A percentile compares a stretch with the other conserved stretches of the same genome.
Evolutionary conservation across 2,888 invertebrate genomes (phyloP).

Genomic region (Orchestes rusci): DNA sequence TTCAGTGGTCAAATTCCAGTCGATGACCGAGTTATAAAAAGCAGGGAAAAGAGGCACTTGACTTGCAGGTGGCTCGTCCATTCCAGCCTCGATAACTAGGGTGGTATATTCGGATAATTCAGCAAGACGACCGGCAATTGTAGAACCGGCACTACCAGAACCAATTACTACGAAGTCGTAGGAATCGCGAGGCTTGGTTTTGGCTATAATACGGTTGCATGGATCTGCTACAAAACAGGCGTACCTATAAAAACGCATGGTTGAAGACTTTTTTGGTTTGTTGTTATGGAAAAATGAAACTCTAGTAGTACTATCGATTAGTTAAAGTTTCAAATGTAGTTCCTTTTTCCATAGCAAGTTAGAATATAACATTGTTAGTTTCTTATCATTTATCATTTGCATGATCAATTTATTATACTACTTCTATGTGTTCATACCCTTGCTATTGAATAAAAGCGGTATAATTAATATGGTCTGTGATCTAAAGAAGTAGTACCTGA

Average conservation of each 20-base stretch:
- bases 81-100: conserved; percentile 60
- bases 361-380: too few relatives aligned
- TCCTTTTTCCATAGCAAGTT: too few relatives aligned
- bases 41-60: conserved; percentile 10
- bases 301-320: too few relatives aligned
- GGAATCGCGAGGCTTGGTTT: conserved; percentile 38
- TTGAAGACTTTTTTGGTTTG: too few relatives aligned
- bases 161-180: conserved; percentile 46
- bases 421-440: not conserved
- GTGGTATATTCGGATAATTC: conserved; percentile 58
- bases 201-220: conserved; percentile 49
- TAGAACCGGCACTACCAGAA: conserved; percentile 57
- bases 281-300: too few relatives aligned
- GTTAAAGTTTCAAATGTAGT: too few relatives aligned
- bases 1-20: conserved; percentile 59
- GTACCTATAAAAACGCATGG: conserved; percentile 10
- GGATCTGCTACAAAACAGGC: conserved; percentile 42
- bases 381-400: too few relatives aligned
- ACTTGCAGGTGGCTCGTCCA: conserved; percentile 56
- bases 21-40: conserved; percentile 36
- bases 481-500: conserved; percentile 36
- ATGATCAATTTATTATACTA: too few relatives aligned
- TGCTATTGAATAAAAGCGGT: conserved; percentile 2
- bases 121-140: conserved; percentile 55
- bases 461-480: conserved; percentile 4